Evolutionary conservation across 2,888 invertebrate species (phyloP).

Genomic region (Dryobotodes eremita): DNA sequence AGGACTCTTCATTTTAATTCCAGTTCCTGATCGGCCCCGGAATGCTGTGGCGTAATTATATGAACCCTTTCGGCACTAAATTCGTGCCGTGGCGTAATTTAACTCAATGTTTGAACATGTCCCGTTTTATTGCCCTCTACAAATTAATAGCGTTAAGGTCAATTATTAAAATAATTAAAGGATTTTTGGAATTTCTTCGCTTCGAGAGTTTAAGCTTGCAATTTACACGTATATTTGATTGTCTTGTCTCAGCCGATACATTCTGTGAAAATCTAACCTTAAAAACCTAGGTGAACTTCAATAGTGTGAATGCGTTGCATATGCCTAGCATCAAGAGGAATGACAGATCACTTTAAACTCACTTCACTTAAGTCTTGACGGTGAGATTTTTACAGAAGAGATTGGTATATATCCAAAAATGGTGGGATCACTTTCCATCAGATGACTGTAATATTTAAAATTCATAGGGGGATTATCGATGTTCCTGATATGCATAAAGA

Average conservation of each 20-base stretch:
- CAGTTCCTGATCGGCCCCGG: constrained; percentile 75
- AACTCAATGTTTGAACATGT: constrained; percentile 74
- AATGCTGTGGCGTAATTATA: constrained; percentile 81
- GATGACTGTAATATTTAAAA: too few relatives aligned
- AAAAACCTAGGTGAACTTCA: background rate
- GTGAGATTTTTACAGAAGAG: background rate
- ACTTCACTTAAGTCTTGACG: background rate
- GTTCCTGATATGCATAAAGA: too few relatives aligned
- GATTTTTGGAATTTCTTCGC: constrained; percentile 67
- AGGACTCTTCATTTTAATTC: constrained; percentile 74
- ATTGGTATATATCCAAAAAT: background rate
- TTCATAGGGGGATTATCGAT: too few relatives aligned
- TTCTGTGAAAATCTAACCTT: background rate
- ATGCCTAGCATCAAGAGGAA: background rate
- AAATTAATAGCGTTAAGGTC: constrained; percentile 72
- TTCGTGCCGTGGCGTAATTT: constrained; percentile 78
- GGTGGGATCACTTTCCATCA: background rate
- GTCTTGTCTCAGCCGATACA: background rate
- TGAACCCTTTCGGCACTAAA: constrained; percentile 80
- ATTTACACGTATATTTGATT: constrained; percentile 21
- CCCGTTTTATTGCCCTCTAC: constrained; percentile 71
- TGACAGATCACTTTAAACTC: background rate
- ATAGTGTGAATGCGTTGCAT: background rate
- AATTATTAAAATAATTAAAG: constrained; percentile 69
- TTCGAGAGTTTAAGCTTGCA: constrained; percentile 19